A percentile compares a stretch with the other conserved stretches of the same genome.
phyloP scores from a whole-genome alignment of 2,113 vertebrate genomes.

The Seriola dumerili region DNA sequence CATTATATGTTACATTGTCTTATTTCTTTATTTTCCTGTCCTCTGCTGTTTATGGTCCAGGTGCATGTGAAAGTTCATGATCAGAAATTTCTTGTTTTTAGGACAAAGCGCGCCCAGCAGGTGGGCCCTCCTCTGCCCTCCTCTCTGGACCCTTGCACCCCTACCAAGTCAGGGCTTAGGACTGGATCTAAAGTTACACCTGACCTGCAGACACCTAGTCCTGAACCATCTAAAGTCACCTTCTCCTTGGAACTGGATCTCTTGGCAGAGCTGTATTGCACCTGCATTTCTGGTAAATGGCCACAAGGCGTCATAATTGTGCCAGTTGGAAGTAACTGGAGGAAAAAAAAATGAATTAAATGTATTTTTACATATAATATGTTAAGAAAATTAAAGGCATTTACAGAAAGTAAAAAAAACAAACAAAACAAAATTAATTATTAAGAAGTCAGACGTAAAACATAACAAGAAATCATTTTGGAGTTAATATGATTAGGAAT shows the following conservation, averaged over 20 bases:
- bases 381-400: background rate
- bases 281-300: conserved; percentile 91
- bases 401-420: background rate
- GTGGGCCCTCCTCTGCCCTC: conserved; percentile 69
- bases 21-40: background rate
- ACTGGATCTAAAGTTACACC: conserved; percentile 80
- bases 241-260: conserved; percentile 87
- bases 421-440: background rate
- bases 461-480: background rate
- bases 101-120: conserved; percentile 90
- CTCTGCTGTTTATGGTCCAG: background rate
- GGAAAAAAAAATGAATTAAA: background rate
- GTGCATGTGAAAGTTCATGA: background rate
- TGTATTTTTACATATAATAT: background rate
- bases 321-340: background rate
- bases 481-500: too few species aligned
- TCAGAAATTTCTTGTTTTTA: conserved; percentile 56
- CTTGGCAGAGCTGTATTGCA: conserved; percentile 91
- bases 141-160: conserved; percentile 77
- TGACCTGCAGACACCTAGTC: conserved; percentile 83
- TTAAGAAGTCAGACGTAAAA: background rate
- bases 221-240: conserved; percentile 89
- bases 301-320: conserved; percentile 55
- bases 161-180: conserved; percentile 81
- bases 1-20: background rate